Conservation (phyloP, 92 coral and sea anemone species). For the Actinostola sp. region DNA sequence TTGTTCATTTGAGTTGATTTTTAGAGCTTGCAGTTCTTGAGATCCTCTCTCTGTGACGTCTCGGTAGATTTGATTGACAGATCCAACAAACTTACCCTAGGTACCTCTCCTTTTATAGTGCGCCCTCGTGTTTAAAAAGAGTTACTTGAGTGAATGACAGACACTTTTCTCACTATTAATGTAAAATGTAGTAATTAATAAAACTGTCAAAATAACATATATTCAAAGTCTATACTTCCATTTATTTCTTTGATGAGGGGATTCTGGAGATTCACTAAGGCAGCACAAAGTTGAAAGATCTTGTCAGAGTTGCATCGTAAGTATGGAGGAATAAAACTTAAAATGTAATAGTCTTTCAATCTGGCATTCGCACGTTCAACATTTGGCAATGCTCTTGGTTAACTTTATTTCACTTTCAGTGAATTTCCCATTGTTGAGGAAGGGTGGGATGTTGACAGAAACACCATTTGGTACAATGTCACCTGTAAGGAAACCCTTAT, state of each 20-base stretch:
- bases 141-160: no score
- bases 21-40: no score
- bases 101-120: no score
- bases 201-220: neutral
- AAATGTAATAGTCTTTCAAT: constrained; percentile 28
- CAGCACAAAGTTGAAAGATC: constrained; percentile 1
- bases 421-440: constrained; percentile 30
- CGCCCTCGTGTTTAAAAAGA: no score
- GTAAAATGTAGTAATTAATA: no score
- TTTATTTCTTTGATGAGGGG: constrained; percentile 41
- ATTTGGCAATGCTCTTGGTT: constrained; percentile 44
- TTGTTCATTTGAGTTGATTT: no score
- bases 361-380: constrained; percentile 47
- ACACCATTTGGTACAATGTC: constrained; percentile 45
- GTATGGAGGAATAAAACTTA: constrained; percentile 43
- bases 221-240: constrained; percentile 37
- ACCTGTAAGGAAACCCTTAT: constrained; percentile 28
- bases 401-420: constrained; percentile 40
- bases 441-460: constrained; percentile 41
- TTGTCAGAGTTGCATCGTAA: constrained; percentile 44
- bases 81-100: no score
- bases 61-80: no score
- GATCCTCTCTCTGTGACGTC: no score
- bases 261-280: constrained; percentile 33
- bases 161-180: no score